A percentile compares a stretch with the other conserved stretches of the same genome.
phyloP scores from a whole-genome alignment of 2,797 vertebrate species.

The Kryptopterus vitreolus region DNA sequence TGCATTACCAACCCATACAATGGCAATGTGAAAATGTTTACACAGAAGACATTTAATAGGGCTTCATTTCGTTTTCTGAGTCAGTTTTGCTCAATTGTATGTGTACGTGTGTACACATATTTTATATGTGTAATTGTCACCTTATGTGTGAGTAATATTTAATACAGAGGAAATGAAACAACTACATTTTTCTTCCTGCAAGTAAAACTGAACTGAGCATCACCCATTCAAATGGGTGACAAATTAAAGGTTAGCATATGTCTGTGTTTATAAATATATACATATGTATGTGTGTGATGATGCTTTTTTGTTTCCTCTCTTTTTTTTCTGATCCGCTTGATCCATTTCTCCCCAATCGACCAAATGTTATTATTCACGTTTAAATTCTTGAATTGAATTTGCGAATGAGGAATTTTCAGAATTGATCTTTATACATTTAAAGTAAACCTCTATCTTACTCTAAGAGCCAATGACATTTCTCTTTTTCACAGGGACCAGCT shows the following conservation, averaged over 20 bases:
- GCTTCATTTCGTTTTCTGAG: conserved; percentile 4
- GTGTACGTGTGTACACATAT: background rate
- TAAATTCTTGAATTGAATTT: background rate
- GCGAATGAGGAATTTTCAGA: background rate
- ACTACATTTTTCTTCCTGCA: background rate
- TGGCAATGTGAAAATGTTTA: background rate
- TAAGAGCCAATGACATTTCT: background rate
- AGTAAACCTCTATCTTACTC: background rate
- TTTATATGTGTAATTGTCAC: background rate
- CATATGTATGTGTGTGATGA: background rate
- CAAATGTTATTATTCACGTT: background rate
- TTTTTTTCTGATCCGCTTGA: no score
- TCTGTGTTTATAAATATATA: no score
- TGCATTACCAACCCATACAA: background rate
- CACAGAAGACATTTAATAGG: background rate
- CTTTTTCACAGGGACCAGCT: background rate
- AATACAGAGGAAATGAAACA: background rate
- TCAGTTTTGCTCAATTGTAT: background rate
- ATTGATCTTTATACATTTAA: background rate
- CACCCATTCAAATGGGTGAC: background rate
- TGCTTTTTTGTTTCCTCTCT: background rate
- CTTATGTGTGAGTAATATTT: background rate
- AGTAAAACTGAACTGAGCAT: background rate
- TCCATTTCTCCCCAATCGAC: background rate
- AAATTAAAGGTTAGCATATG: background rate